phyloP scores from a whole-genome alignment of 2,888 invertebrate genomes.

The Hydriomena furcata region DNA sequence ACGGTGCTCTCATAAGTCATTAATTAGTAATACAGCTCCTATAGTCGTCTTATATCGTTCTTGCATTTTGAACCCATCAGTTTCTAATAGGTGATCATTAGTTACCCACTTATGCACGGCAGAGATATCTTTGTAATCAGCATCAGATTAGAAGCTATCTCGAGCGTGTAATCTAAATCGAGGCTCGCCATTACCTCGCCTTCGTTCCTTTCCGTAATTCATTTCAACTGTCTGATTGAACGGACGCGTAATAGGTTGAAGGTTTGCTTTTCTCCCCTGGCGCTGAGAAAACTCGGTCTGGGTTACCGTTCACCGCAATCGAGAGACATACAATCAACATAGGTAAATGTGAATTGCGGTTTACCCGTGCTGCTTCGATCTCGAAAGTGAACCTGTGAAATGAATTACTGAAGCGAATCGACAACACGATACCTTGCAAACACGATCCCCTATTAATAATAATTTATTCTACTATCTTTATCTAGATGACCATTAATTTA shows the following conservation, averaged over 20 bases:
- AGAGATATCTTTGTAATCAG: constrained; percentile 48
- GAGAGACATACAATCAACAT: constrained; percentile 49
- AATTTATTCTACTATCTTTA: constrained; percentile 40
- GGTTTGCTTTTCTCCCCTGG: constrained; percentile 53
- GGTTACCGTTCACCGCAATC: constrained; percentile 40
- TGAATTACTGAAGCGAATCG: constrained; percentile 75
- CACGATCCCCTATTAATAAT: constrained; percentile 54
- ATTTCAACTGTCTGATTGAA: constrained; percentile 55
- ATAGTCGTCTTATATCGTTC: too few relatives aligned
- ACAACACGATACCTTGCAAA: constrained; percentile 65
- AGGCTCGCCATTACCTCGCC: constrained; percentile 50
- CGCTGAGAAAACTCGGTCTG: constrained; percentile 43
- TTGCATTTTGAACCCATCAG: constrained; percentile 36
- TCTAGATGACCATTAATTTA: constrained; percentile 38
- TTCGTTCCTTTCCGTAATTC: constrained; percentile 44
- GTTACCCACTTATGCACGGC: constrained; percentile 49
- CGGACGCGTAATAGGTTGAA: constrained; percentile 52
- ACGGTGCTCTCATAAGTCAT: constrained; percentile 47
- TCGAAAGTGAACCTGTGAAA: constrained; percentile 79
- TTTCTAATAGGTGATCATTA: constrained; percentile 43
- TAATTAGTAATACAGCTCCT: constrained; percentile 55
- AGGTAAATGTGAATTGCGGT: constrained; percentile 66
- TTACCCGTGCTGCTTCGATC: constrained; percentile 62
- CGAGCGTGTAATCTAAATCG: constrained; percentile 43
- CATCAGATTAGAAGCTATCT: constrained; percentile 42